These are phyloP conservation scores for Gymnoscopelus braueri DNA, from an alignment of 2,797 vertebrate species.

Conservation along the genomic window DNA sequence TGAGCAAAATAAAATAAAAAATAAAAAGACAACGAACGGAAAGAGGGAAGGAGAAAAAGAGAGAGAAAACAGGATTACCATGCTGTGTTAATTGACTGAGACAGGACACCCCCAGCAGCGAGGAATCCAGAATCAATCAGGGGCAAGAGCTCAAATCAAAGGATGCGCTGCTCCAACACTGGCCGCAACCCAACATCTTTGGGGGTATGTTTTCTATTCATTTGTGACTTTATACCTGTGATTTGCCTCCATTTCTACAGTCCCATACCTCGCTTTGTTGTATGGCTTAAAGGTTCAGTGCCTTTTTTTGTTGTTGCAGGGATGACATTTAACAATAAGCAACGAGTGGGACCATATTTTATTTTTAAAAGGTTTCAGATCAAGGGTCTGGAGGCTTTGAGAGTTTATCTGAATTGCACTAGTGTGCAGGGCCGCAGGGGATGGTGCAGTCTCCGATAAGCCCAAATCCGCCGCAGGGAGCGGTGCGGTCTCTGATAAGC, in stretches of 20 bases:
- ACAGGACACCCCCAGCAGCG: conserved; percentile 55
- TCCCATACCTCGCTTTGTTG: conserved; percentile 47
- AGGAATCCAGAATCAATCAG: conserved; percentile 53
- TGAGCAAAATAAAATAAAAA: conserved; percentile 87
- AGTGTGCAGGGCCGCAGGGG: conserved; percentile 44
- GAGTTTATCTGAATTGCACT: conserved; percentile 51
- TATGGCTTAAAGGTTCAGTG: conserved; percentile 8
- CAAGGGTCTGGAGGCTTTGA: conserved; percentile 52
- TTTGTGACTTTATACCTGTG: too few species aligned
- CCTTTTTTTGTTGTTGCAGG: too few species aligned
- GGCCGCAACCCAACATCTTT: conserved; percentile 26
- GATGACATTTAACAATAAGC: too few species aligned
- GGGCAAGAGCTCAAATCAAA: conserved; percentile 54
- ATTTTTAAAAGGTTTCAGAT: conserved; percentile 37
- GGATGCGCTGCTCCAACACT: conserved; percentile 45
- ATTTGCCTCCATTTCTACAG: conserved; percentile 32
- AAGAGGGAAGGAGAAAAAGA: conserved; percentile 70
- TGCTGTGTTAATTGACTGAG: conserved; percentile 74
- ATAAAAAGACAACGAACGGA: conserved; percentile 48
- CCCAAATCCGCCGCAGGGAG: neutral
- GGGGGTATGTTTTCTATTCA: too few species aligned
- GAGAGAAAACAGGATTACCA: conserved; percentile 83
- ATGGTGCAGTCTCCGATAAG: conserved; percentile 56
- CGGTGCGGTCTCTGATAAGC: conserved; percentile 39
- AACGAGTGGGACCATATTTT: too few species aligned